Evolutionary conservation across 2,797 vertebrate species (phyloP).

Genomic region (Betta splendens): DNA sequence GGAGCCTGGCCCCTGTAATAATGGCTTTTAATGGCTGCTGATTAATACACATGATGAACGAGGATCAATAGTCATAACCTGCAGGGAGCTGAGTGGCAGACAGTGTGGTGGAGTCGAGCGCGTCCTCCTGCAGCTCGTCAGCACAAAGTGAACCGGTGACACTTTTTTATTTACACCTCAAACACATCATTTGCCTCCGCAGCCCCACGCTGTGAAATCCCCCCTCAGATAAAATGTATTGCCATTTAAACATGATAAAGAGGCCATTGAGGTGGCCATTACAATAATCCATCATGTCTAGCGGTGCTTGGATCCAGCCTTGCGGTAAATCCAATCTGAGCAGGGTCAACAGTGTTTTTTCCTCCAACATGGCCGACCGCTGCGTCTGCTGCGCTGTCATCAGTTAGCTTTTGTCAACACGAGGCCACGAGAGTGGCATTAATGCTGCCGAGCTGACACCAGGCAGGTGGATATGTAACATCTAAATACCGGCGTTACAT

Average conservation of each 20-base stretch:
- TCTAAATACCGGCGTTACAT: constrained; percentile 3
- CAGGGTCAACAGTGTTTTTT: constrained; percentile 88
- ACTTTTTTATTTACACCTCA: constrained; percentile 93
- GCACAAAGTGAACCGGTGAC: constrained; percentile 79
- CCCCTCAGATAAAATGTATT: constrained; percentile 88
- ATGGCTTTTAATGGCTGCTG: constrained; percentile 48
- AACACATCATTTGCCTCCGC: constrained; percentile 78
- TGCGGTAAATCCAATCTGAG: constrained; percentile 95
- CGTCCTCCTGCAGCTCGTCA: constrained; percentile 63
- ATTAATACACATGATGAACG: constrained; percentile 48
- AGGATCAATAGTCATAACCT: constrained; percentile 44
- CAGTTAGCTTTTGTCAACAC: constrained; percentile 95
- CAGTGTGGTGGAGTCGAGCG: constrained; percentile 1
- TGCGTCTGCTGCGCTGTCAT: constrained; percentile 85
- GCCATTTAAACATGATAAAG: constrained; percentile 98
- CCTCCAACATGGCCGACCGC: constrained; percentile 75
- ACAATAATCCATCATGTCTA: constrained; percentile 98
- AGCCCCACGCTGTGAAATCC: constrained; percentile 81
- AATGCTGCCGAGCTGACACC: constrained; percentile 81
- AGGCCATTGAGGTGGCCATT: constrained; percentile 90
- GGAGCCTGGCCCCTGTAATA: constrained; percentile 31
- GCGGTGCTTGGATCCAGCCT: constrained; percentile 88
- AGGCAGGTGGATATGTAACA: constrained; percentile 58
- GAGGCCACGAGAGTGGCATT: constrained; percentile 85
- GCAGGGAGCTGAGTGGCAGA: constrained; percentile 17